Evolutionary conservation across 53 echinoderm and acorn worm genomes (phyloP).

Genomic region (Hippasteria phrygiana): DNA sequence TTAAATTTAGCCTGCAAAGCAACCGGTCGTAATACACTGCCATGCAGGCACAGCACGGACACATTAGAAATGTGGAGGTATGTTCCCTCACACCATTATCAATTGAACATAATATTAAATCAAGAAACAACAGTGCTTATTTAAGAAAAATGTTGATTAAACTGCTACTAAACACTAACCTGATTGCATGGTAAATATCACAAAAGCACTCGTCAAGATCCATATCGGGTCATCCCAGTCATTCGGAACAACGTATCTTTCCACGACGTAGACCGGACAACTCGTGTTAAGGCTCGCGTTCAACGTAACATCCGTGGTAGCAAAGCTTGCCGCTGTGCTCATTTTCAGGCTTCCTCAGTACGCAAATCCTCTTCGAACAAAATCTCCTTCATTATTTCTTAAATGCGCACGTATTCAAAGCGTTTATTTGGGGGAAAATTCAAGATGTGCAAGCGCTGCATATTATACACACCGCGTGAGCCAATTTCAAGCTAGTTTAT

Average conservation of each 20-base stretch:
- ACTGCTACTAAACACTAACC: not conserved
- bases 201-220: conserved; percentile 43
- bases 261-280: conserved; percentile 45
- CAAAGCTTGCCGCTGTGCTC: not conserved
- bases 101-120: too few relatives aligned
- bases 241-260: conserved; percentile 43
- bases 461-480: not conserved
- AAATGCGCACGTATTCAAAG: not conserved
- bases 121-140: too few relatives aligned
- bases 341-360: not conserved
- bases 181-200: conserved; percentile 54
- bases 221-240: conserved; percentile 49
- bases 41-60: too few relatives aligned
- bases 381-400: not conserved
- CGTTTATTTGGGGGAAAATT: not conserved
- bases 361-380: not conserved
- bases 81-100: too few relatives aligned
- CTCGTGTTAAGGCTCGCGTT: not conserved
- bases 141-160: not conserved
- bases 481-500: not conserved
- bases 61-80: too few relatives aligned
- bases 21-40: too few relatives aligned
- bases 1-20: too few relatives aligned
- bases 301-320: not conserved
- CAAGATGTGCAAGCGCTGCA: not conserved